Evolutionary conservation across 2,113 vertebrate species (phyloP), one percentile per base, ranked within the genome.

Genomic region (Prunella himalayana): DNA sequence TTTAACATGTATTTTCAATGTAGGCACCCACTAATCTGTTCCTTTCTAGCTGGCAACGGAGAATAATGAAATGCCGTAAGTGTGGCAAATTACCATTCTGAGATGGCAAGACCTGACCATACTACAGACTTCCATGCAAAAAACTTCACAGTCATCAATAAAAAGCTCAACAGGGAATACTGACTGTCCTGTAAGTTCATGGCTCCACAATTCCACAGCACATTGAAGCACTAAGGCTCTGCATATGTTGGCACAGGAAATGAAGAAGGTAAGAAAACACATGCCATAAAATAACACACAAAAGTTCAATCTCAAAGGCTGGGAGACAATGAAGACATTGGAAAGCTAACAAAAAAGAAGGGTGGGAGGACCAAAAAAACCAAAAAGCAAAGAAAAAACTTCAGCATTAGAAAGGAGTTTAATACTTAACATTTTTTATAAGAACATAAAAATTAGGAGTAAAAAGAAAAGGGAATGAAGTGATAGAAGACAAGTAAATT

Each of bases 401-500:
- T 87, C n/a, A 82, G 16, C 61, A 49, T 76, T 49, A 82, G 35
- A 75, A 89, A 75, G 30, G 24, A 86, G 47, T 54, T 88, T 27
- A 65, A 86, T 59, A 80, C 50, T 77, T 77, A 72, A 45, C 42
- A 25, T 83, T 92, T 86, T 93, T 50, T 17, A 19, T 59, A 78
- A 92, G 76, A 93, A 83, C 42, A 68, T 50, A 41, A 86, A 92
- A 78, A 96, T 33, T 13, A 82, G 45, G 18, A 90, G 45, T 65
- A 82, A 91, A 90, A 73, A 93, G 70, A 90, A 60, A 94, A 90
- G 35, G 17, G 82, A 95, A 93, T 90, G 54, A 86, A 96, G 39
- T 88, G 88, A 92, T 97, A 95, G 83, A 49, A 97, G 92, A 96
- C 92, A 94, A 95, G 95, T 95, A 96, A 96, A 96, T 97, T 97